Evolutionary conservation across 2,888 invertebrate species (phyloP).

Genomic region (Perizoma flavofasciatum): DNA sequence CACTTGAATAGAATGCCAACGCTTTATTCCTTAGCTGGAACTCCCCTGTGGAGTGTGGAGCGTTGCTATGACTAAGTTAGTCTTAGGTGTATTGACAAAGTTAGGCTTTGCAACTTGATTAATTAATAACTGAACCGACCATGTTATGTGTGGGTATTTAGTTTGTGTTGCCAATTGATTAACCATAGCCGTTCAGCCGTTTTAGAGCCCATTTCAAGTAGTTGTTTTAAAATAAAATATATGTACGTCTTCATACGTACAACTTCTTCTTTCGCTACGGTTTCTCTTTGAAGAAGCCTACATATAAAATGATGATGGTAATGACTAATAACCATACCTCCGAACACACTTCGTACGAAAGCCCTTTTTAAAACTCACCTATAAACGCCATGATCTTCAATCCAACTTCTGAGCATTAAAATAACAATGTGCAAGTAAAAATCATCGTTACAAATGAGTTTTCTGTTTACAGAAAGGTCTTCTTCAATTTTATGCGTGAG

Average conservation of each 20-base stretch:
- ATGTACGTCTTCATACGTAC: too few relatives aligned
- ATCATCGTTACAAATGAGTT: conserved; percentile 14
- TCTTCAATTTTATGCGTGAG: conserved; percentile 42
- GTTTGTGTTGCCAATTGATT: conserved; percentile 17
- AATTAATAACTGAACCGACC: conserved; percentile 42
- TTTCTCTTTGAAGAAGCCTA: too few relatives aligned
- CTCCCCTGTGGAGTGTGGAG: conserved; percentile 2
- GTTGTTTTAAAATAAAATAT: background rate
- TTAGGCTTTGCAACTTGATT: conserved; percentile 44
- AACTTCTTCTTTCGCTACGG: too few relatives aligned
- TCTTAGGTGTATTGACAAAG: conserved; percentile 38
- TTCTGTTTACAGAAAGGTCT: conserved; percentile 21
- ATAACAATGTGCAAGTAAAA: conserved; percentile 1
- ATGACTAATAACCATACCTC: too few relatives aligned
- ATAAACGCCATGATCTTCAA: too few relatives aligned
- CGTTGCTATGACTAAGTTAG: conserved; percentile 40
- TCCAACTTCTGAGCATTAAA: too few relatives aligned
- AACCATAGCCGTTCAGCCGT: conserved; percentile 4
- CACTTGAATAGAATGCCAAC: conserved; percentile 10
- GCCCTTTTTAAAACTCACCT: too few relatives aligned
- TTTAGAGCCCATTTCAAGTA: conserved; percentile 8
- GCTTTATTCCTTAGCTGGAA: conserved; percentile 16
- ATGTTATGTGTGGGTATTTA: conserved; percentile 27
- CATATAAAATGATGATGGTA: too few relatives aligned
- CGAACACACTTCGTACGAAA: too few relatives aligned